Evolutionary conservation across 2,113 vertebrate genomes (phyloP), one percentile per base, ranked within the genome.

Genomic region (Cyprinodon variegatus): DNA sequence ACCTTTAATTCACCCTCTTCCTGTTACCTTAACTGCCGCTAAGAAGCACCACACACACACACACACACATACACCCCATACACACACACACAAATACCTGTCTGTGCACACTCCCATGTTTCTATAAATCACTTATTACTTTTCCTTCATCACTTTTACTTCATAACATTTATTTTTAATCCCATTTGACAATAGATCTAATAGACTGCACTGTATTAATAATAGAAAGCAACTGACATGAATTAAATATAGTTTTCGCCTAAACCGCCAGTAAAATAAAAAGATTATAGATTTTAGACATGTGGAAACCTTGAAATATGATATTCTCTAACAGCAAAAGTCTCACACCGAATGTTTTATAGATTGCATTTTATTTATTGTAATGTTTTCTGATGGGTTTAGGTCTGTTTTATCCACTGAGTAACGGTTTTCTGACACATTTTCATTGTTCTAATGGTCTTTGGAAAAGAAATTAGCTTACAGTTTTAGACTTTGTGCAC

Each of bases 21-120:
- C 40, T 69, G 22, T 17, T 61, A 71, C 65, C 75, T 72, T 74
- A 77, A 85, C 81, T 85, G 77, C 78, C 83, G 64, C 79, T 78
- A 65, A 79, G 39, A 79, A 61, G 37, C 46, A 78, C 70, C 73
- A 17, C 79, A 76, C 57, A 65, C 17, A 22, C 38, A 4, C 20
- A 39, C 15, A 61, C 17, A 61, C 17, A 22, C 38, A 4, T 11
- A 39, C 46, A 78, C 70, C 73, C 15, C 79, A 76, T 63, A 65
- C 39, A 48, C 15, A 43, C 13, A 22, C 38, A 4, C 20, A 39
- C 29, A 57, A 15, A 57, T 20, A 57, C 40, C 39, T 37, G 22
- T 36, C 50, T 22, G 36, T 15, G 11, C 20, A 45, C 62, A 64
- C 11, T 53, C 1, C 15, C 5, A 15, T n/a, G 7, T 0, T 37